Evolutionary conservation across 2,888 invertebrate genomes (phyloP).

Genomic region (Trimorus sp.): DNA sequence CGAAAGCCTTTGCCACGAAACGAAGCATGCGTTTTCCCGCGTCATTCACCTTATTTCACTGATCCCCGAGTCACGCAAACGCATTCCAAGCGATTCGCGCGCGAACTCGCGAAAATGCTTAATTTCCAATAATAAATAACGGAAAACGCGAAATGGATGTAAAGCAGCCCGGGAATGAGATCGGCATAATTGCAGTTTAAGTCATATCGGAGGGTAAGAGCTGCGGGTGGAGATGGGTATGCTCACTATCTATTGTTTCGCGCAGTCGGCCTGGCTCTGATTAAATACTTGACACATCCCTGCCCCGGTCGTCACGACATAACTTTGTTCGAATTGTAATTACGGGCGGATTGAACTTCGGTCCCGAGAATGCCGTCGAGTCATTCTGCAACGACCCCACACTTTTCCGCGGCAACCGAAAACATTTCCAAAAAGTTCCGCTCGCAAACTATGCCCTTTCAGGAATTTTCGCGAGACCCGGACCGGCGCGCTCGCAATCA

Average conservation of each 20-base stretch:
- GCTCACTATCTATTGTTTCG: slow-evolving; percentile 78
- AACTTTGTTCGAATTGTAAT: slow-evolving; percentile 81
- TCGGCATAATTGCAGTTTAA: slow-evolving; percentile 79
- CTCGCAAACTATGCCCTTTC: slow-evolving; percentile 61
- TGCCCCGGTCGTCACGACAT: slow-evolving; percentile 73
- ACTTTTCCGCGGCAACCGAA: slow-evolving; percentile 57
- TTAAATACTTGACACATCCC: slow-evolving; percentile 81
- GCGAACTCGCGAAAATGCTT: too few species aligned
- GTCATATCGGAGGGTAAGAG: slow-evolving; percentile 73
- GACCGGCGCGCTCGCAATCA: slow-evolving; percentile 47
- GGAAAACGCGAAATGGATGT: slow-evolving; percentile 53
- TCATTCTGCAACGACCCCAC: slow-evolving; percentile 54
- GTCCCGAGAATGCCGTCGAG: slow-evolving; percentile 62
- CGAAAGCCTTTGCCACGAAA: too few species aligned
- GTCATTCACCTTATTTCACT: too few species aligned
- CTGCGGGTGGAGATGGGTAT: slow-evolving; percentile 63
- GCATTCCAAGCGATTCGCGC: too few species aligned
- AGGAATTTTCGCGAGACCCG: slow-evolving; percentile 55
- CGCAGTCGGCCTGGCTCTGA: slow-evolving; percentile 78
- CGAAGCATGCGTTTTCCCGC: too few species aligned
- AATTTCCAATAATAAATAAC: slow-evolving; percentile 33
- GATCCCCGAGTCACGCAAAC: too few species aligned
- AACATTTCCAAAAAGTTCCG: slow-evolving; percentile 60
- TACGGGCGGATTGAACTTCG: slow-evolving; percentile 76
- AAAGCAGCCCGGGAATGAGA: slow-evolving; percentile 77